Conservation (phyloP, 2,113 vertebrate species). For the Bungarus multicinctus region DNA sequence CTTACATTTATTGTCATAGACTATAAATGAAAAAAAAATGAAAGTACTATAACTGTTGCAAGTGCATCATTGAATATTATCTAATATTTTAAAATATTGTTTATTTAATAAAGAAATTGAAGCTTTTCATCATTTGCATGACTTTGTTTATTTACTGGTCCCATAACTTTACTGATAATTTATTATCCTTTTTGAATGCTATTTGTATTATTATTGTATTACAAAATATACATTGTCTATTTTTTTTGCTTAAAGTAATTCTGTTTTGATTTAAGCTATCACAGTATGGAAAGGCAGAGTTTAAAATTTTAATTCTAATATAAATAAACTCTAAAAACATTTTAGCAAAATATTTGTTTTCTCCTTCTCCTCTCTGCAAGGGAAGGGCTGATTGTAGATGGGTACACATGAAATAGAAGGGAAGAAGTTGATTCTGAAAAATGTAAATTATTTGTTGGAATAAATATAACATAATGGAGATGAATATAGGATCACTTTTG, state of each 20-base stretch:
- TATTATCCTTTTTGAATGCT: not conserved
- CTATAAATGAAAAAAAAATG: not conserved
- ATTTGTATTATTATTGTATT: not conserved
- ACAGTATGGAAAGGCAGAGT: not conserved
- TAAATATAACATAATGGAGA: not conserved
- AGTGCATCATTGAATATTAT: not conserved
- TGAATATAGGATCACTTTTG: not conserved
- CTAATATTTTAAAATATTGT: constrained; percentile 6
- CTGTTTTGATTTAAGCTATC: not conserved
- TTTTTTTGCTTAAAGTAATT: not conserved
- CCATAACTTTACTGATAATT: not conserved
- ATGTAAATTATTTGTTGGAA: not conserved
- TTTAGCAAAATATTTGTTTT: not conserved
- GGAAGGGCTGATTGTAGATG: not conserved
- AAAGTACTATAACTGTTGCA: not conserved
- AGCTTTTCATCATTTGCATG: not conserved
- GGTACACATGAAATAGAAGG: too few relatives aligned
- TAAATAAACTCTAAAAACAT: not conserved
- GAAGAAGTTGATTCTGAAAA: not conserved
- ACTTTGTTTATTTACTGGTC: not conserved
- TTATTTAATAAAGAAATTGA: not conserved
- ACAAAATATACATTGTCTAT: not conserved
- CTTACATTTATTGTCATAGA: not conserved
- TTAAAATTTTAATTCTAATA: not conserved
- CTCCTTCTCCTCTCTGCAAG: not conserved